phyloP scores from a whole-genome alignment of 2,888 invertebrate genomes.

The Lithophane socia region DNA sequence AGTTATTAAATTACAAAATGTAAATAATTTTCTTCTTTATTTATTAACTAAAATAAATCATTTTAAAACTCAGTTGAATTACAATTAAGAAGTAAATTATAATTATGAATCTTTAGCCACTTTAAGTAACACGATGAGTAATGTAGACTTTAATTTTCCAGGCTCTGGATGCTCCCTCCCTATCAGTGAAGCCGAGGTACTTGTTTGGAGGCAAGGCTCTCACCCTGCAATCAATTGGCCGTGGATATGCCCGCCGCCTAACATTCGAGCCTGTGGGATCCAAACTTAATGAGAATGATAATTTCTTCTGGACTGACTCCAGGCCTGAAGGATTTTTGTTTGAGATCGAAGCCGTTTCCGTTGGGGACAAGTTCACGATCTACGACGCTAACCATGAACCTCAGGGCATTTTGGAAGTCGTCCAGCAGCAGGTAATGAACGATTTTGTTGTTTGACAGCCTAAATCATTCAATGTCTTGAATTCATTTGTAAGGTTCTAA shows the following conservation, averaged over 20 bases:
- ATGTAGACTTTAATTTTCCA: slow-evolving; percentile 80
- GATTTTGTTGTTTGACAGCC: not conserved
- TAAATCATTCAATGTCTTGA: not conserved
- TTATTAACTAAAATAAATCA: slow-evolving; percentile 50
- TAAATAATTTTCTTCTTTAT: slow-evolving; percentile 56
- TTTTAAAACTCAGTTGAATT: slow-evolving; percentile 3
- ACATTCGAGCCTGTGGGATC: slow-evolving; percentile 92
- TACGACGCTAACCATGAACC: slow-evolving; percentile 92
- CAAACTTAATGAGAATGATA: slow-evolving; percentile 92
- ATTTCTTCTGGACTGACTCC: slow-evolving; percentile 95
- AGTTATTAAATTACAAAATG: slow-evolving; percentile 35
- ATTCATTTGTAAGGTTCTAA: slow-evolving; percentile 8
- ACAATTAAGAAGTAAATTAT: slow-evolving; percentile 28
- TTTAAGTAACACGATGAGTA: slow-evolving; percentile 53
- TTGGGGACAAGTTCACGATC: slow-evolving; percentile 93
- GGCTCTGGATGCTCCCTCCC: slow-evolving; percentile 84
- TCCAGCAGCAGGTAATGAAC: slow-evolving; percentile 91
- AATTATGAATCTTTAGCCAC: slow-evolving; percentile 21
- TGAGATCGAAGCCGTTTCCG: slow-evolving; percentile 92
- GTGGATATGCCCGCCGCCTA: slow-evolving; percentile 93
- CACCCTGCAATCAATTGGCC: slow-evolving; percentile 92
- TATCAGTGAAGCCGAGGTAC: slow-evolving; percentile 88
- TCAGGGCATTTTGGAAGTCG: slow-evolving; percentile 92
- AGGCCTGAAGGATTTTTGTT: slow-evolving; percentile 93
- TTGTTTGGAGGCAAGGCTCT: slow-evolving; percentile 93